Evolutionary conservation across 2,888 invertebrate genomes (phyloP).

Genomic region (Prosopocoilus inquinatus): DNA sequence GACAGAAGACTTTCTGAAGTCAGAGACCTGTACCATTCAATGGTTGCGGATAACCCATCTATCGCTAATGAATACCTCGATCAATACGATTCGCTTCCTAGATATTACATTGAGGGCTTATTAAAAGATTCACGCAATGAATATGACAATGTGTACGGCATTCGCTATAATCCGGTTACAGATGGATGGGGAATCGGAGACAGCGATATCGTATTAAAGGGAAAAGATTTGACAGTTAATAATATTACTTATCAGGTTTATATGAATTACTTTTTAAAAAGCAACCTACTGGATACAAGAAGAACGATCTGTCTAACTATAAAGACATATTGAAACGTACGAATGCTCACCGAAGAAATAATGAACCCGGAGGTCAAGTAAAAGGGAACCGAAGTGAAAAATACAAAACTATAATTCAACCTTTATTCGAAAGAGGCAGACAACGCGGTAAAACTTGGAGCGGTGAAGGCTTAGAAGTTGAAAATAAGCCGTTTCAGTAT

Average conservation of each 20-base stretch:
- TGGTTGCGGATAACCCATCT: not conserved
- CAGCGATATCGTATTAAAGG: conserved; percentile 5
- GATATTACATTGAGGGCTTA: not conserved
- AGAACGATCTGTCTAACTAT: conserved; percentile 10
- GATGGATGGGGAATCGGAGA: conserved; percentile 10
- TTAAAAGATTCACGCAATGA: not conserved
- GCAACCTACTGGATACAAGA: conserved; percentile 8
- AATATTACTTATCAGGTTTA: conserved; percentile 9
- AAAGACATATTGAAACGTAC: conserved; percentile 10
- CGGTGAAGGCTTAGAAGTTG: not conserved
- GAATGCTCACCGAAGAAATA: not conserved
- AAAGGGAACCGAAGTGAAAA: conserved; percentile 2
- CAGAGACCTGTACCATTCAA: not conserved
- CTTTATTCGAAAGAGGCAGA: not conserved
- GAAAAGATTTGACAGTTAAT: conserved; percentile 12
- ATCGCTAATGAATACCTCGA: not conserved
- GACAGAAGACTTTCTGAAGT: not conserved
- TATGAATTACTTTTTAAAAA: conserved; percentile 19
- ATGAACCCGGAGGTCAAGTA: not conserved
- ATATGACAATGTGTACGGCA: not conserved
- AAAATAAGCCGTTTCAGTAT: conserved; percentile 1
- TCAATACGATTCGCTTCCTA: not conserved
- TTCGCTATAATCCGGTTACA: not conserved
- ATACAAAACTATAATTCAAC: conserved; percentile 4
- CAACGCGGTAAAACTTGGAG: not conserved